Evolutionary conservation across 1,140 invertebrate species (phyloP).

Genomic region (Gryon sp.): DNA sequence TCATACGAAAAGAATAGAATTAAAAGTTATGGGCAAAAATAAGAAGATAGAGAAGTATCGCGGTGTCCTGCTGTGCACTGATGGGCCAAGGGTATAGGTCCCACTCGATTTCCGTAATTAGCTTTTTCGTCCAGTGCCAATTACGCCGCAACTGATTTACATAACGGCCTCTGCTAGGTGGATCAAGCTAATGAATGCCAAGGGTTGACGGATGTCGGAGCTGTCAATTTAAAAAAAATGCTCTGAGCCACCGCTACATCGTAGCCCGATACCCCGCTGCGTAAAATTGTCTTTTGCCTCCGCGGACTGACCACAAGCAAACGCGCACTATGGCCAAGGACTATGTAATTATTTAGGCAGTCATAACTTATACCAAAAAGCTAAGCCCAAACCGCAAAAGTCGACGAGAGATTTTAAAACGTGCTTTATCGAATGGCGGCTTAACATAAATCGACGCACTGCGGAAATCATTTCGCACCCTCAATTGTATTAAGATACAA

Average conservation of each 20-base stretch:
- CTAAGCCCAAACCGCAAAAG: constrained; percentile 39
- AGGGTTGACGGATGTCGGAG: constrained; percentile 70
- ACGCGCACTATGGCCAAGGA: constrained; percentile 67
- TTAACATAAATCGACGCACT: constrained; percentile 56
- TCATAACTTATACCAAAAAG: constrained; percentile 75
- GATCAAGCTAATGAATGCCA: constrained; percentile 65
- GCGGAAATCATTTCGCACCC: constrained; percentile 61
- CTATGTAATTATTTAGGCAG: constrained; percentile 78
- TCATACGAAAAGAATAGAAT: constrained; percentile 10
- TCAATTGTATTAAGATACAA: constrained; percentile 30
- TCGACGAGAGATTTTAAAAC: constrained; percentile 37
- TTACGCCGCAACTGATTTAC: constrained; percentile 76
- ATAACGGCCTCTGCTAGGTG: constrained; percentile 70
- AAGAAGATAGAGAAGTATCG: constrained; percentile 67
- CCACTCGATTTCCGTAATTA: constrained; percentile 68
- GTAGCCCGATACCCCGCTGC: constrained; percentile 74
- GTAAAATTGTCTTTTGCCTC: constrained; percentile 80
- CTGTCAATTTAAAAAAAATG: constrained; percentile 77
- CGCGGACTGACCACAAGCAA: constrained; percentile 69
- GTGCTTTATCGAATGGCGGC: constrained; percentile 43
- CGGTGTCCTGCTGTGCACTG: constrained; percentile 74
- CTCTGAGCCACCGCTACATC: constrained; percentile 68
- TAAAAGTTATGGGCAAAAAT: constrained; percentile 8
- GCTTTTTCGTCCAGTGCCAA: constrained; percentile 74
- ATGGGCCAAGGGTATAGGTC: constrained; percentile 69